Conservation (phyloP, 2,113 vertebrate species). For the Onychostoma macrolepis region DNA sequence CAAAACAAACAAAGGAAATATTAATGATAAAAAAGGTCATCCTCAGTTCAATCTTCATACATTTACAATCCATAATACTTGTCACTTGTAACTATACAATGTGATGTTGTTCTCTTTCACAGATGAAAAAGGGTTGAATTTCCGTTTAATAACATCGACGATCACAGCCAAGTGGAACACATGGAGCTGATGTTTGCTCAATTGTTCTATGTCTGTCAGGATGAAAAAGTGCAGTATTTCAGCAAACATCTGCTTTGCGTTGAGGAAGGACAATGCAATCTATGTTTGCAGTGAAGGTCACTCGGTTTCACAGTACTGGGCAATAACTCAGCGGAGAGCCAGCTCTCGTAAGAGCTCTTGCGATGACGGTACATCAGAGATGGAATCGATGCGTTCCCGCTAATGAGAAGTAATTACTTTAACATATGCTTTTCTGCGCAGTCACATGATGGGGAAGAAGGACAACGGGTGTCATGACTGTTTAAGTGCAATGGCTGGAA, state of each 20-base stretch:
- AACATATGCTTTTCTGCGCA: slow-evolving; percentile 10
- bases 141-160: slow-evolving; percentile 37
- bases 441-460: slow-evolving; percentile 6
- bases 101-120: slow-evolving; percentile 24
- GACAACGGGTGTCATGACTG: slow-evolving; percentile 6
- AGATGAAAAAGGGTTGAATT: slow-evolving; percentile 37
- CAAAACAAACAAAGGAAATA: not conserved
- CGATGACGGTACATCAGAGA: slow-evolving; percentile 29
- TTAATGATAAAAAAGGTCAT: not conserved
- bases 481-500: slow-evolving; percentile 29
- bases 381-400: slow-evolving; percentile 32
- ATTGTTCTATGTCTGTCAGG: slow-evolving; percentile 54
- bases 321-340: slow-evolving; percentile 49
- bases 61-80: slow-evolving; percentile 2
- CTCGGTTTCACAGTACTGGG: slow-evolving; percentile 36
- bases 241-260: slow-evolving; percentile 51
- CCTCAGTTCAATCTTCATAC: slow-evolving; percentile 8
- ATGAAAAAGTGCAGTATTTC: slow-evolving; percentile 51
- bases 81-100: slow-evolving; percentile 36
- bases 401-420: slow-evolving; percentile 40
- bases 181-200: slow-evolving; percentile 50
- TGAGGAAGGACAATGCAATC: slow-evolving; percentile 49
- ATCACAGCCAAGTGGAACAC: slow-evolving; percentile 41
- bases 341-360: slow-evolving; percentile 33
- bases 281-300: slow-evolving; percentile 53